These are phyloP conservation scores for Chironomus tentans DNA, from an alignment of 2,888 invertebrate species.

Conservation along the genomic window DNA sequence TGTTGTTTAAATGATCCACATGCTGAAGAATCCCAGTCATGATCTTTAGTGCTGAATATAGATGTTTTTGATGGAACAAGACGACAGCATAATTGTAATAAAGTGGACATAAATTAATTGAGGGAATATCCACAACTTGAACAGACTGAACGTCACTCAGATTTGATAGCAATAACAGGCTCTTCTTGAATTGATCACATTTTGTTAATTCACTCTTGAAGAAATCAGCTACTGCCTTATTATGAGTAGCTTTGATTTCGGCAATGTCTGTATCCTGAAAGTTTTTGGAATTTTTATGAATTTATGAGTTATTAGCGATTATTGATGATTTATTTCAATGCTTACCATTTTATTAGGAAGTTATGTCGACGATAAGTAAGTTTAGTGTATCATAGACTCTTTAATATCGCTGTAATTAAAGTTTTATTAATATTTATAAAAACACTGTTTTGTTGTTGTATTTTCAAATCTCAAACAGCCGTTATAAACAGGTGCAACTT, in stretches of 20 bases:
- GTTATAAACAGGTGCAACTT: too few species aligned
- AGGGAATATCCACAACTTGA: slow-evolving; percentile 16
- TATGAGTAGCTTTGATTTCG: slow-evolving; percentile 53
- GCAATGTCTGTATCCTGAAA: background rate
- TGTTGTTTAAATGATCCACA: slow-evolving; percentile 32
- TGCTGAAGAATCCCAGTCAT: slow-evolving; percentile 35
- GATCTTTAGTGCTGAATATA: slow-evolving; percentile 37
- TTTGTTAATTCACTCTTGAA: slow-evolving; percentile 64
- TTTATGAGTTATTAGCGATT: too few species aligned
- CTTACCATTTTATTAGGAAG: too few species aligned
- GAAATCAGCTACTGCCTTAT: slow-evolving; percentile 75
- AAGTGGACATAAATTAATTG: slow-evolving; percentile 19
- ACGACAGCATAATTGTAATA: slow-evolving; percentile 37
- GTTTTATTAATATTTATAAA: too few species aligned
- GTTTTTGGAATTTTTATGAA: background rate
- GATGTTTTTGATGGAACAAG: slow-evolving; percentile 39
- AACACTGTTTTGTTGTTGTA: too few species aligned
- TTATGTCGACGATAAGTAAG: too few species aligned
- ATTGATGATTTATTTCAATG: too few species aligned
- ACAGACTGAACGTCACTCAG: background rate
- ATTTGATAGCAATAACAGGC: slow-evolving; percentile 38
- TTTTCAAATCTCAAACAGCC: too few species aligned
- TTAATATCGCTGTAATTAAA: too few species aligned
- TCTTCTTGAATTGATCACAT: slow-evolving; percentile 61
- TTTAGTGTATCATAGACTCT: too few species aligned